Conservation (phyloP, 1,140 invertebrate genomes). For the honey bee (Apis mellifera) region DNA sequence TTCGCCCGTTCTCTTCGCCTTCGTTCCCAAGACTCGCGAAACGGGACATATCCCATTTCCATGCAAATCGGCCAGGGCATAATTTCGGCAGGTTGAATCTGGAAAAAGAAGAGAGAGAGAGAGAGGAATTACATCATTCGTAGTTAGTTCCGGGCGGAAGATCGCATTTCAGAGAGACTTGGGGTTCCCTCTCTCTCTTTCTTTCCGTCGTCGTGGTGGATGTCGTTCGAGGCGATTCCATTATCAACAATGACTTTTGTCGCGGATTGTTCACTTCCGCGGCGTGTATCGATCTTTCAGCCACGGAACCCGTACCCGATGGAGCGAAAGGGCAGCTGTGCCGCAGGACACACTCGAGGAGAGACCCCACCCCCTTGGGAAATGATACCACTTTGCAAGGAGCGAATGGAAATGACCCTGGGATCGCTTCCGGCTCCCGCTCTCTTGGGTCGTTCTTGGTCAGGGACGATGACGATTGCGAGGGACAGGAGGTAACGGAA, state of each 20-base stretch:
- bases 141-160: constrained; percentile 75
- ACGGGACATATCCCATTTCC: constrained; percentile 65
- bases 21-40: not conserved
- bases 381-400: constrained; percentile 80
- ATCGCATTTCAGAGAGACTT: not conserved
- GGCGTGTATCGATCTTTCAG: constrained; percentile 27
- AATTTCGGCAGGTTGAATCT: constrained; percentile 73
- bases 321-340: constrained; percentile 64
- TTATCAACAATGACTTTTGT: constrained; percentile 35
- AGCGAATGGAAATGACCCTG: constrained; percentile 79
- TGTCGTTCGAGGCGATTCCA: constrained; percentile 47
- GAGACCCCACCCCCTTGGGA: constrained; percentile 71
- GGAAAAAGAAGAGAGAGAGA: not conserved
- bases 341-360: constrained; percentile 57
- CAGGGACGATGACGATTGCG: constrained; percentile 73
- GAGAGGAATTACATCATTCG: constrained; percentile 72
- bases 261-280: constrained; percentile 1
- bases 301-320: constrained; percentile 27
- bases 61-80: constrained; percentile 75
- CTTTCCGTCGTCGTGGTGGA: constrained; percentile 8
- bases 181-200: constrained; percentile 18
- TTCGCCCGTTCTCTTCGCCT: too few relatives aligned
- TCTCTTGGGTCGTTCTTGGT: constrained; percentile 75
- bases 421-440: constrained; percentile 68
- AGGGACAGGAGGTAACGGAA: constrained; percentile 45